Base-by-base conservation (phyloP, 2,888 invertebrate genomes). In the Thymelicus sylvestris region DNA sequence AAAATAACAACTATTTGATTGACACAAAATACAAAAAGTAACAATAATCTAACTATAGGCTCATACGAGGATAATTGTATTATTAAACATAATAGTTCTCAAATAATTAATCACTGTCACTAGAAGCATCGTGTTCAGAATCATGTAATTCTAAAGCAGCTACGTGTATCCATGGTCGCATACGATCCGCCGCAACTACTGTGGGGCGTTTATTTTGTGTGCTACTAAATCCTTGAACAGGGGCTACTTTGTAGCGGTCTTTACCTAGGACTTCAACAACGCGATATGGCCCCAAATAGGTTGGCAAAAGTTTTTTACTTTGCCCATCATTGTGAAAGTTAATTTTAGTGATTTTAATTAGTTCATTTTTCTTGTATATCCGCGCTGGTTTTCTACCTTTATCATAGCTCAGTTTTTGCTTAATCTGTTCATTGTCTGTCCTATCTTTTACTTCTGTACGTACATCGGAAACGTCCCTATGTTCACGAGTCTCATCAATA, bases 271-370 rank as follows among this genome's bases (percentile, higher is more conserved):
- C 68, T 44, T 41, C 41, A 8, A 47, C 13, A 1, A 79, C 74
- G 3, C 71, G 60, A 64, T 68, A 79, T 1, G 79, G 77, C 1
- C 77, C 76, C 44, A 63, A 64, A 55, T 73, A 77, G 0, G 72
- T 31, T 0, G 77, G 75, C 31, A 77, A 47, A 2, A 78, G 69
- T 13, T 79, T 79, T 7, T 66, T 78, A 57, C 78, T 79, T 19
- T 78, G 72, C 0, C 79, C 79, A 6, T 79, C 71, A 64, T 78
- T 78, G 7, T 67, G 57, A 60, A 75, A 77, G 13, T 41, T 39
- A 2, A 52, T 62, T 67, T 74, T 74, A 1, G 74, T 74, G 2
- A 78, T 73, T 75, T 76, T 78, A 3, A 79, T 75, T 6, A 78
- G 61, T 1, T 79, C 78, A 7, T 76, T 77, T 6, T 66, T 60